Evolutionary conservation across 2,888 invertebrate genomes (phyloP).

Genomic region (Norana najaformis): DNA sequence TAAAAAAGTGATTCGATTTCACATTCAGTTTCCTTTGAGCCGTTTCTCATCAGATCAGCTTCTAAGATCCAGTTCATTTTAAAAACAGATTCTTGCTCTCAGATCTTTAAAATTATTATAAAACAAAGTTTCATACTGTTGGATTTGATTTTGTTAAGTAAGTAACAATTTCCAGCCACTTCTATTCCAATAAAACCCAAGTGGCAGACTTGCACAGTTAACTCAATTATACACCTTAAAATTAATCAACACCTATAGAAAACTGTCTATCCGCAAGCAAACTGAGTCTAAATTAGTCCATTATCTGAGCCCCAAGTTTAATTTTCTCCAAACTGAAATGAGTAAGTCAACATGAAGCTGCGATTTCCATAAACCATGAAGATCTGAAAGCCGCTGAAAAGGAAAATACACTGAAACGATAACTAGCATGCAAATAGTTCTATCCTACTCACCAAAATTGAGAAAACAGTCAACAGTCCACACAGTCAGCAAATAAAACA

Average conservation of each 20-base stretch:
- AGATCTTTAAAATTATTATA: too few species aligned
- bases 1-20: too few species aligned
- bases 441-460: constrained; percentile 23
- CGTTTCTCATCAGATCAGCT: too few species aligned
- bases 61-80: too few species aligned
- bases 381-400: background rate
- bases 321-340: too few species aligned
- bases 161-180: background rate
- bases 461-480: background rate
- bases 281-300: too few species aligned
- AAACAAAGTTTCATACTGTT: background rate
- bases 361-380: too few species aligned
- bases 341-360: too few species aligned
- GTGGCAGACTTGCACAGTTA: background rate
- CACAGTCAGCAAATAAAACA: constrained; percentile 4
- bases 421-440: constrained; percentile 15
- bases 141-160: background rate
- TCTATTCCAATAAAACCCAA: background rate
- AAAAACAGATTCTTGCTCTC: too few species aligned
- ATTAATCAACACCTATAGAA: background rate
- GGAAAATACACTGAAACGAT: background rate
- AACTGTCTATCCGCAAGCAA: background rate
- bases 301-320: too few species aligned
- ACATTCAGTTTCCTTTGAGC: too few species aligned
- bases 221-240: background rate